Percentiles rank a stretch among this genome's conserved stretches.
Conservation (phyloP, 2,113 vertebrate species). For the Cynocephalus volans region DNA sequence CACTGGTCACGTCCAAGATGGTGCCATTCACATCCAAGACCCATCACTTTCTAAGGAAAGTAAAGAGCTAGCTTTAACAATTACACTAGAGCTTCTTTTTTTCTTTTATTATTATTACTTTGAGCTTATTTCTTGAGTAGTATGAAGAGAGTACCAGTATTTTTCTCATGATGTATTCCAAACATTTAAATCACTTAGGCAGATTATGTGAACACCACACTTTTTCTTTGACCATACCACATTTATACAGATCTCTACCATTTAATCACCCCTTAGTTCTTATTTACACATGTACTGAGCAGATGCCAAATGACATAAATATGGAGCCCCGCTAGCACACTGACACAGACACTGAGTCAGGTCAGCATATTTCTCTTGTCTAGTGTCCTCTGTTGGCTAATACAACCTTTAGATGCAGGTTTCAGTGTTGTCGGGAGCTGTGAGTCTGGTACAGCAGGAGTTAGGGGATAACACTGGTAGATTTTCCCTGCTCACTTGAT, state of each 20-base stretch:
- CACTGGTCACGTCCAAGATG: too few species aligned
- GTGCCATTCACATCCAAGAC: too few species aligned
- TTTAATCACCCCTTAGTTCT: background rate
- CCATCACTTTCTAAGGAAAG: background rate
- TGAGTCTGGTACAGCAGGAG: background rate
- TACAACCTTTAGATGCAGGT: background rate
- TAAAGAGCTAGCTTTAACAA: background rate
- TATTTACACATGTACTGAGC: too few species aligned
- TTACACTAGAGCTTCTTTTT: background rate
- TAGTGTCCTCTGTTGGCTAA: background rate
- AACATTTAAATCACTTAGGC: background rate
- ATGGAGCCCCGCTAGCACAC: background rate
- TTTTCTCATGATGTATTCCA: background rate
- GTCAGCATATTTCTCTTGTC: background rate
- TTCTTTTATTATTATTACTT: background rate
- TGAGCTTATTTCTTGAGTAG: slow-evolving; percentile 6
- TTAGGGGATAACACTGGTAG: background rate
- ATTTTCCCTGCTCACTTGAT: background rate
- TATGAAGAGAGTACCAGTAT: background rate
- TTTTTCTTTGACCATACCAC: background rate
- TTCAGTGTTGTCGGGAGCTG: background rate
- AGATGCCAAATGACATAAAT: background rate
- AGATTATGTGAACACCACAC: background rate
- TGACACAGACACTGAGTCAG: background rate
- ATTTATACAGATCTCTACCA: background rate